A percentile compares a stretch with the other conserved stretches of the same genome.
Evolutionary conservation across 2,113 vertebrate species (phyloP).

Genomic region (Neolamprologus sp.): DNA sequence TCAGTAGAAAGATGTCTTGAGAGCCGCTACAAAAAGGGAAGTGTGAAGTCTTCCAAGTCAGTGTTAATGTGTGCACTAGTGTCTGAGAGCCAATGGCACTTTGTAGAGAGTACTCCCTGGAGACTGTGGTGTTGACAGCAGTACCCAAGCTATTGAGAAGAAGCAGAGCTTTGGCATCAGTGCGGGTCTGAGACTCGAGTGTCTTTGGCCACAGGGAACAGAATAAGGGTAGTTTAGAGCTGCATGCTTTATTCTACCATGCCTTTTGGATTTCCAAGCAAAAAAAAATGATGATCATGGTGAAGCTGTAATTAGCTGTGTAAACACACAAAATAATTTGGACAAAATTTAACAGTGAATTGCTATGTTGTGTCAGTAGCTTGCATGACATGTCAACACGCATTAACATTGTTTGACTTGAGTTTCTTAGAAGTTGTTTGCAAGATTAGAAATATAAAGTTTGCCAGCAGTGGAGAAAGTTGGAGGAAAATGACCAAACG

Average conservation of each 20-base stretch:
- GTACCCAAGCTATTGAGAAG: not conserved
- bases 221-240: not conserved
- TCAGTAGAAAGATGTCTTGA: slow-evolving; percentile 35
- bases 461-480: slow-evolving; percentile 5
- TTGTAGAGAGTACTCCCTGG: not conserved
- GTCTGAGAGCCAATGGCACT: not conserved
- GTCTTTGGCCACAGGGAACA: not conserved
- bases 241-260: not conserved
- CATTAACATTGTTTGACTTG: not conserved
- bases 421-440: not conserved
- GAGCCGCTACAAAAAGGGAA: slow-evolving; percentile 9
- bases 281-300: not conserved
- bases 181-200: not conserved
- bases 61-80: slow-evolving; percentile 23
- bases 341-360: not conserved
- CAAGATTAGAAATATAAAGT: not conserved
- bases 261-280: not conserved
- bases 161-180: not conserved
- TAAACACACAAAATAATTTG: not conserved
- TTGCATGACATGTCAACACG: not conserved
- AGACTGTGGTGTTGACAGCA: slow-evolving; percentile 28
- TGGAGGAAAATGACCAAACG: not conserved
- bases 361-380: not conserved
- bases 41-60: slow-evolving; percentile 26
- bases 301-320: not conserved